A percentile compares a stretch with the other conserved stretches of the same genome.
Evolutionary conservation across 2,888 invertebrate genomes (phyloP).

Genomic region (Meiosimyza decipiens): DNA sequence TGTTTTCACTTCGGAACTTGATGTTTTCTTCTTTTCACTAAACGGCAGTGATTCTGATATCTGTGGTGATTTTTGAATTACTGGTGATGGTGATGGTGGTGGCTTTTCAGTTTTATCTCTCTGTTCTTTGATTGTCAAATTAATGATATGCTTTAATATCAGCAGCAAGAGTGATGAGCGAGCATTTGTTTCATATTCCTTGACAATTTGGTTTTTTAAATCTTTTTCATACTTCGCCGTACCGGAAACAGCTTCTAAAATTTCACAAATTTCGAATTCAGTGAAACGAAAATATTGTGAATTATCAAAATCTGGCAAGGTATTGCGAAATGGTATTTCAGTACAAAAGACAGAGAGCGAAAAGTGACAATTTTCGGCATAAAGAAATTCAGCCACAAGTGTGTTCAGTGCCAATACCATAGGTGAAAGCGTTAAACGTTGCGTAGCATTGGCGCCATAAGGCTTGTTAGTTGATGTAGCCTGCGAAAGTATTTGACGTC

Average conservation of each 20-base stretch:
- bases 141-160: slow-evolving; percentile 41
- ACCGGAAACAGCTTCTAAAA: slow-evolving; percentile 54
- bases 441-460: slow-evolving; percentile 41
- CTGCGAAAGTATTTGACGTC: slow-evolving; percentile 54
- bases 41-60: not conserved
- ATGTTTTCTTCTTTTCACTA: slow-evolving; percentile 12
- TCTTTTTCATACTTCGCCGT: slow-evolving; percentile 36
- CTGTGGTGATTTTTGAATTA: not conserved
- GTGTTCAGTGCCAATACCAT: slow-evolving; percentile 59
- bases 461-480: slow-evolving; percentile 42
- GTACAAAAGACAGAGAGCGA: slow-evolving; percentile 64
- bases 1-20: slow-evolving; percentile 31
- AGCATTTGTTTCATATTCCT: slow-evolving; percentile 44
- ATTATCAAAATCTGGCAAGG: slow-evolving; percentile 61
- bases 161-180: slow-evolving; percentile 48
- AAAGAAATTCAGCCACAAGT: slow-evolving; percentile 65
- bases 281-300: slow-evolving; percentile 58
- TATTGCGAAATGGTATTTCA: slow-evolving; percentile 62
- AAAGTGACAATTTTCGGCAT: slow-evolving; percentile 64
- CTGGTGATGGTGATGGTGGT: not conserved
- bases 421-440: slow-evolving; percentile 56
- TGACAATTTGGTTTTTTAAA: slow-evolving; percentile 41
- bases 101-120: not conserved
- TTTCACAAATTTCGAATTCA: slow-evolving; percentile 55
- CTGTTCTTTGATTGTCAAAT: too few species aligned